Base-by-base conservation (phyloP, 2,797 vertebrate species). In the Okamejei kenojei region DNA sequence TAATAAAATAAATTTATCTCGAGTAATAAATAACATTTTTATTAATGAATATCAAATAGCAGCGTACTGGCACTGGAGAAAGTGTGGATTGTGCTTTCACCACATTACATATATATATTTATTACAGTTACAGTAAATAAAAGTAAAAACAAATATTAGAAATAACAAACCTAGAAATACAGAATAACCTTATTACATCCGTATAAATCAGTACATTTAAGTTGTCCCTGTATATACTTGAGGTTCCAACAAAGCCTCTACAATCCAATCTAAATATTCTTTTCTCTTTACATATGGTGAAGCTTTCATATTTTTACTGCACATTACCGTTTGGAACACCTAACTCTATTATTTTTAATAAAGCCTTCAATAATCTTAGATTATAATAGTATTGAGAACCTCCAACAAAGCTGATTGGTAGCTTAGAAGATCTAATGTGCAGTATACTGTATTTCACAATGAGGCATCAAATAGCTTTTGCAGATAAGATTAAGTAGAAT, bases 11-110 rank as follows among this genome's bases (percentile, higher is more conserved):
- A 26, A 74, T 74, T 6, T 74, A 21, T 74, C 71, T 92, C 4
- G 54, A 91, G 32, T 76, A 92, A 92, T 92, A 92, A 92, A 92
- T 92, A 74, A 92, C 4, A 76, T 91, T 90, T 91, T 91, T 73
- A 74, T 92, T 71, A 76, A 91, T 38, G 45, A 73, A n/a, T 11
- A 54, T 21, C 73, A 54, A 2, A 91, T 45, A 15, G n/a, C 61
- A 68, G 2, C 63, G 68, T 35, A 7, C 17, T 21, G n/a, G 0
- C 63, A 88, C 65, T 88, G 10, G 61, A 68, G 84, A 68, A 35
- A 32, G 2, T 88, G n/a, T 65, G 17, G 17, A 88, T 3, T 68
- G 81, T 84, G 35, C 23, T 61, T 6, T 82, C 38, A 65, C 7
- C 61, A 61, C 58, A 38, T 19, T 23, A 80, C 23, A 79, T 35